Evolutionary conservation across 2,797 vertebrate species (phyloP), one percentile per base, ranked within the genome.

Genomic region (Urocyon cinereoargenteus): DNA sequence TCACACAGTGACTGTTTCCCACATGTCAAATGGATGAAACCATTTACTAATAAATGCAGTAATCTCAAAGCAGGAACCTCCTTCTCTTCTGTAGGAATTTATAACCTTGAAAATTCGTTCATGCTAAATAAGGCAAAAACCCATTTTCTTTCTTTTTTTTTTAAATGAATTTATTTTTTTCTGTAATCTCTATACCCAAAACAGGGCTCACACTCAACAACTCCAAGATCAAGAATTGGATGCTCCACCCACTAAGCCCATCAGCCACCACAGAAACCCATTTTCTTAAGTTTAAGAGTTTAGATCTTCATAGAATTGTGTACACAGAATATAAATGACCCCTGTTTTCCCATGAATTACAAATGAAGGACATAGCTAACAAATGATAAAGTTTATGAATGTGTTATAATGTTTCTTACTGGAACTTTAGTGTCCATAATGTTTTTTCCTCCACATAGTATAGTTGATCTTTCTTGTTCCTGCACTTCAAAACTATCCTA

Each of bases 241-340:
- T 51, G 45, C 26, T 77, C 45, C 7, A 31, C 73, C 26, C 28
- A 31, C 45, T 77, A 26, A 77, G 15, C 15, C 73, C 14, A 4
- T 45, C 26, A 51, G 15, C 8, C 16, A 28, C 28, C 45, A 26
- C 73, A 77, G 45, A 91, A 92, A 59, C 49, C 57, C 14, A 24
- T 84, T 85, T 92, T 90, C 68, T 94, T 31, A 93, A 91, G 24
- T 85, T 79, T 62, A 64, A 45, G 51, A 51, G 75, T 86, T 95
- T 9, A 92, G 36, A 53, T 97, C 26, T 83, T 90, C 11, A n/a
- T 68, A 96, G 55, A 94, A 95, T 88, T 96, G 88, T 91, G 26
- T 97, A 88, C 79, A 68, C 36, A 93, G 55, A 83, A 64, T 86
- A 36, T 93, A 84, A 94, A n/a, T 28, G 51, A 93, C 31, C 3